Conservation (phyloP, 2,797 vertebrate species). For the Tragelaphus eurycerus region DNA sequence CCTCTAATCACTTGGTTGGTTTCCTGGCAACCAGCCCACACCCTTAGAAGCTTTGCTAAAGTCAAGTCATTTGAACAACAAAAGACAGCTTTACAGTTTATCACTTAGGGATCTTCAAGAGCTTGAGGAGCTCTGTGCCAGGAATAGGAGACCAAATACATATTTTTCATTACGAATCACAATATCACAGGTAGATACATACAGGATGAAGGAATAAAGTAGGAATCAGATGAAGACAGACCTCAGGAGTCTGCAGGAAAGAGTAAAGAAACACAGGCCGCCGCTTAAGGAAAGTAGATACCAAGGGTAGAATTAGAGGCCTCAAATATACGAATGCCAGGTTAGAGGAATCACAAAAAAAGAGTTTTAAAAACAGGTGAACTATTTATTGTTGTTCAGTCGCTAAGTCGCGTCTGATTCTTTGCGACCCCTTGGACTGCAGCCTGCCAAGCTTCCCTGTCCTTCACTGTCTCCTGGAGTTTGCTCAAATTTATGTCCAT, state of each 20-base stretch:
- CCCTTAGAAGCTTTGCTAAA: neutral
- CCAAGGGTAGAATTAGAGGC: no score
- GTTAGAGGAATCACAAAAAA: neutral
- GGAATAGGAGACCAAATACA: neutral
- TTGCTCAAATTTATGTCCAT: accelerated
- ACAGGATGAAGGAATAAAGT: accelerated
- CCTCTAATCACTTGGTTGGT: neutral
- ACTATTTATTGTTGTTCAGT: neutral
- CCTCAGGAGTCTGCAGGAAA: neutral
- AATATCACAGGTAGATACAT: accelerated
- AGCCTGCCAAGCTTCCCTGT: neutral
- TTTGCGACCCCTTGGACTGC: neutral
- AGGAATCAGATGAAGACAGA: neutral
- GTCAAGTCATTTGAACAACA: neutral
- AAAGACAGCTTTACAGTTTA: neutral
- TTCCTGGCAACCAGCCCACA: neutral
- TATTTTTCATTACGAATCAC: neutral
- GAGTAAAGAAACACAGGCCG: no score
- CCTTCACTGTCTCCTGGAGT: neutral
- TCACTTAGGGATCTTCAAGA: neutral
- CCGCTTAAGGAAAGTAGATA: neutral
- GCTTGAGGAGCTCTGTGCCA: neutral
- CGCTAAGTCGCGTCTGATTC: neutral
- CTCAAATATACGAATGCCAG: no score
- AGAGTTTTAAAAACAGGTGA: neutral